A percentile compares a stretch with the other conserved stretches of the same genome.
These are phyloP conservation scores for Serrognathus titanus DNA, from an alignment of 2,888 invertebrate species.

Conservation along the genomic window DNA sequence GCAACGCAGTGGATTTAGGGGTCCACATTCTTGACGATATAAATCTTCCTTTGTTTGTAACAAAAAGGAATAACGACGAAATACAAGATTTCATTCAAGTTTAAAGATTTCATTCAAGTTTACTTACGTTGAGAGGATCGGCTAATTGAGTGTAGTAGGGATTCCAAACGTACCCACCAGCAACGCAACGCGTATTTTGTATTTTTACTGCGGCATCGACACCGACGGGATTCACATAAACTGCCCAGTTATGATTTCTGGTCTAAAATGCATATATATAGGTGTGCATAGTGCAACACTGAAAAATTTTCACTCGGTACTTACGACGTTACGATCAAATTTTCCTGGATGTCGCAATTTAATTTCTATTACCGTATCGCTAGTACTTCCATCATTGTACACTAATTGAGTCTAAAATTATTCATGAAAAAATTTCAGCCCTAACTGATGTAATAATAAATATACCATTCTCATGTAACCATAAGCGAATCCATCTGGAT, in stretches of 20 bases:
- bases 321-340: constrained; percentile 75
- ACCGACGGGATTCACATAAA: constrained; percentile 87
- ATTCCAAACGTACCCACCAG: constrained; percentile 90
- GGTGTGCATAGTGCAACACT: too few species aligned
- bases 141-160: constrained; percentile 87
- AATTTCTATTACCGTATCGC: constrained; percentile 87
- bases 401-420: constrained; percentile 72
- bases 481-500: constrained; percentile 78
- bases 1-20: constrained; percentile 84
- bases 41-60: constrained; percentile 63
- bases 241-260: constrained; percentile 81
- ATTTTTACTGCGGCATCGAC: constrained; percentile 85
- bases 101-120: constrained; percentile 6
- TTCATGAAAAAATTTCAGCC: neutral
- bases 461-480: constrained; percentile 81
- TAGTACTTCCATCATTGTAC: constrained; percentile 80
- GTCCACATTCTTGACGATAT: constrained; percentile 82
- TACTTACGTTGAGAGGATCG: constrained; percentile 78
- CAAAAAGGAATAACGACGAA: neutral
- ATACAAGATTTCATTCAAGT: neutral
- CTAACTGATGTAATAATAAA: constrained; percentile 8
- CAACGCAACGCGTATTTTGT: constrained; percentile 78
- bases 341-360: constrained; percentile 84
- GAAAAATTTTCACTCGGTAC: constrained; percentile 25
- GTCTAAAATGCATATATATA: too few species aligned